A percentile compares a stretch with the other conserved stretches of the same genome.
Conservation (phyloP, 1,140 invertebrate species). For the Drosophila ironensis region DNA sequence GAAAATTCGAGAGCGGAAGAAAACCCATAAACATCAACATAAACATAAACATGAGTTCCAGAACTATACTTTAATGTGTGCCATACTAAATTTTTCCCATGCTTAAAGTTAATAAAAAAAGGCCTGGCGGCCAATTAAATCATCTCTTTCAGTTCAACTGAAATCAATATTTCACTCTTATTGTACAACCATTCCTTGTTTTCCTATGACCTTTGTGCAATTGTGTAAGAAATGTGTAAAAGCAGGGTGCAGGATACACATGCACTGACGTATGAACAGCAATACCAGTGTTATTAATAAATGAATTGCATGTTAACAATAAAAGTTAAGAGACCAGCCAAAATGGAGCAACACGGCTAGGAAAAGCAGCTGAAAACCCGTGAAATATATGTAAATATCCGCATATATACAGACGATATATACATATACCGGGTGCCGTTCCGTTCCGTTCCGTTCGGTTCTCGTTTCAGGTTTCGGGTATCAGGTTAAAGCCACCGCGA, state of each 20-base stretch:
- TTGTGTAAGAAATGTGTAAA: neutral
- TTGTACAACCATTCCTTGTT: too few species aligned
- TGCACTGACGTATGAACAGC: slow-evolving; percentile 71
- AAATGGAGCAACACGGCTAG: slow-evolving; percentile 57
- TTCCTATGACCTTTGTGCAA: too few species aligned
- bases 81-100: too few species aligned
- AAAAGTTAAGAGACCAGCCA: slow-evolving; percentile 61
- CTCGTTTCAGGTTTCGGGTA: slow-evolving; percentile 69
- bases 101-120: too few species aligned
- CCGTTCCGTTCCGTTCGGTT: slow-evolving; percentile 24
- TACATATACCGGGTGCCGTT: neutral
- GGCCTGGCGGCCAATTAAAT: too few species aligned
- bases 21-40: too few species aligned
- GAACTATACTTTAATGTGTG: too few species aligned
- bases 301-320: slow-evolving; percentile 80
- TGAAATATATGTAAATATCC: slow-evolving; percentile 3
- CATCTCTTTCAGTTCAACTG: neutral
- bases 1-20: too few species aligned
- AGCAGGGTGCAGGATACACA: slow-evolving; percentile 4
- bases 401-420: neutral
- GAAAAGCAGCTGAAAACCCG: slow-evolving; percentile 69
- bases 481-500: slow-evolving; percentile 68
- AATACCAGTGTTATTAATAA: slow-evolving; percentile 74
- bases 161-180: neutral
- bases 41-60: too few species aligned